Percentiles rank a stretch among this genome's conserved stretches.
Conservation (phyloP, 2,888 invertebrate genomes). For the Nephrotoma appendiculata region DNA sequence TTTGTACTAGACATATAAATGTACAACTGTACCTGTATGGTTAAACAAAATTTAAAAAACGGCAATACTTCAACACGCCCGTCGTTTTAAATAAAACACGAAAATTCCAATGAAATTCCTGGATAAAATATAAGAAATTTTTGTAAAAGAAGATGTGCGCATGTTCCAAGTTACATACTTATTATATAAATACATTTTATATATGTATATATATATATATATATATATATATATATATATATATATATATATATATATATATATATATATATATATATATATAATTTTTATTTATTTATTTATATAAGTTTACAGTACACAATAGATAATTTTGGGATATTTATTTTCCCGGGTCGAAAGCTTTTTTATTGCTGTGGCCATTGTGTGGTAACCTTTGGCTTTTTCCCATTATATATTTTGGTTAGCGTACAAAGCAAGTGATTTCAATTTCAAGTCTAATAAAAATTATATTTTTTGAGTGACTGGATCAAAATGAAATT, state of each 20-base stretch:
- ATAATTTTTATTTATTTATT: background rate
- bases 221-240: background rate
- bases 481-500: background rate
- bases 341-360: slow-evolving; percentile 1
- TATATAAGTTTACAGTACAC: background rate
- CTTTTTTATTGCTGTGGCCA: background rate
- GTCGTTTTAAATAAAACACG: background rate
- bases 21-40: no score
- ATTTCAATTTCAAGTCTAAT: background rate
- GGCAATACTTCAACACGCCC: slow-evolving; percentile 7
- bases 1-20: no score
- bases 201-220: background rate
- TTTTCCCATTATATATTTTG: background rate
- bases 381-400: background rate
- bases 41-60: background rate
- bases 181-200: background rate
- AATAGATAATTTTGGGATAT: background rate
- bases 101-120: slow-evolving; percentile 5
- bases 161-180: background rate
- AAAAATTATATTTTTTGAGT: background rate
- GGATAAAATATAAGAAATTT: background rate
- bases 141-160: background rate
- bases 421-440: background rate
- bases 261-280: background rate
- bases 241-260: background rate